Conservation (phyloP, 2,888 invertebrate species). For the Zaprionus bogoriensis region DNA sequence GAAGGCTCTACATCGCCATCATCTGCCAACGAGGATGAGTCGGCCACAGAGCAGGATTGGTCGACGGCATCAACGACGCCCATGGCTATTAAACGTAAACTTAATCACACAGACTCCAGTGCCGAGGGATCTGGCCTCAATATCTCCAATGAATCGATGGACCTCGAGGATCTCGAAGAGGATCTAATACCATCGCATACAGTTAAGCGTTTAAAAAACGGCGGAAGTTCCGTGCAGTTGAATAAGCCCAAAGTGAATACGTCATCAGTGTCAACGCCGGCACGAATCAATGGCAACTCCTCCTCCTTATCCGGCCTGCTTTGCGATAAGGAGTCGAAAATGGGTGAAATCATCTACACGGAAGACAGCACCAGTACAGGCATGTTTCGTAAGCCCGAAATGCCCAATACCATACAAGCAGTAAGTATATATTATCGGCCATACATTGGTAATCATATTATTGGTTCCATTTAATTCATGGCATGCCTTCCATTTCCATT, state of each 20-base stretch:
- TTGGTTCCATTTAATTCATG: not conserved
- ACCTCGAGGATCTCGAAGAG: conserved; percentile 84
- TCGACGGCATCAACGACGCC: conserved; percentile 33
- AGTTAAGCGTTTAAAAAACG: conserved; percentile 84
- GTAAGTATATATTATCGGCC: conserved; percentile 49
- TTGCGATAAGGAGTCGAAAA: conserved; percentile 50
- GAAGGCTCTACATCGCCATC: conserved; percentile 85
- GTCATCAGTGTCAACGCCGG: conserved; percentile 46
- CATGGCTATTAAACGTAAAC: conserved; percentile 82
- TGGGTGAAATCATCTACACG: conserved; percentile 82
- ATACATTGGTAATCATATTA: not conserved
- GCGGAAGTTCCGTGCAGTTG: conserved; percentile 78
- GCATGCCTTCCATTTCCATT: not conserved
- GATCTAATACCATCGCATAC: conserved; percentile 84
- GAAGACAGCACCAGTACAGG: conserved; percentile 81
- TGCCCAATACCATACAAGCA: conserved; percentile 66
- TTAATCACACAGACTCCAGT: conserved; percentile 83
- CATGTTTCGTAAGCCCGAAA: conserved; percentile 80
- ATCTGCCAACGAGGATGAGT: conserved; percentile 82
- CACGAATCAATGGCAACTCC: conserved; percentile 77
- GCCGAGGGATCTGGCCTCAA: conserved; percentile 78
- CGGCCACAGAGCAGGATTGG: conserved; percentile 73
- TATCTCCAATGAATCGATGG: conserved; percentile 81
- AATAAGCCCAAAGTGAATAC: conserved; percentile 50
- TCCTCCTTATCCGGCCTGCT: conserved; percentile 15